phyloP scores from a whole-genome alignment of 2,797 vertebrate genomes.

The Alosa sapidissima region DNA sequence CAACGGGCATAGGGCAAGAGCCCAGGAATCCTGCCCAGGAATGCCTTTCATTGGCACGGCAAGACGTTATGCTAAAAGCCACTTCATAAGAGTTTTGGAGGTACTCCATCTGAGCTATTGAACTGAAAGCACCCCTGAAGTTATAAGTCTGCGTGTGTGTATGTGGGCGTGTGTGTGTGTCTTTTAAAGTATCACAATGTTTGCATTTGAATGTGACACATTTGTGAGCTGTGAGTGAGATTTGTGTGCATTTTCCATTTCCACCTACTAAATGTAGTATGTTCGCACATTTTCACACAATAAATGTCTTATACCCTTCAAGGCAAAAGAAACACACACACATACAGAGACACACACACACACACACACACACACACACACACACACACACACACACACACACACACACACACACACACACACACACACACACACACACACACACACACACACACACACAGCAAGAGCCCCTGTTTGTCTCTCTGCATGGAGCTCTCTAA shows the following conservation, averaged over 20 bases:
- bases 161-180: neutral
- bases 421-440: slow-evolving; percentile 15
- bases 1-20: neutral
- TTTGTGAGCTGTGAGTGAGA: neutral
- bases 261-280: neutral
- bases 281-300: neutral
- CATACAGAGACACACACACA: too few relatives aligned
- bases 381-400: too few relatives aligned
- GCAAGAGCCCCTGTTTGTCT: neutral
- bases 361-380: too few relatives aligned
- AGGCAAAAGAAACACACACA: neutral
- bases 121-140: neutral
- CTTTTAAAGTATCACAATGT: neutral
- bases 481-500: neutral
- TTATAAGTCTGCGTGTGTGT: neutral
- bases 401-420: neutral
- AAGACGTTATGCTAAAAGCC: neutral
- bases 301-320: neutral
- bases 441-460: slow-evolving; percentile 35
- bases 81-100: neutral
- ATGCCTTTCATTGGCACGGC: neutral
- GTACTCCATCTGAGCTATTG: neutral
- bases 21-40: slow-evolving; percentile 7
- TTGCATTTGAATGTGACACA: neutral
- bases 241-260: neutral